These are phyloP conservation scores for Brienomyrus brachyistius DNA, from an alignment of 2,113 vertebrate species.

Conservation along the genomic window DNA sequence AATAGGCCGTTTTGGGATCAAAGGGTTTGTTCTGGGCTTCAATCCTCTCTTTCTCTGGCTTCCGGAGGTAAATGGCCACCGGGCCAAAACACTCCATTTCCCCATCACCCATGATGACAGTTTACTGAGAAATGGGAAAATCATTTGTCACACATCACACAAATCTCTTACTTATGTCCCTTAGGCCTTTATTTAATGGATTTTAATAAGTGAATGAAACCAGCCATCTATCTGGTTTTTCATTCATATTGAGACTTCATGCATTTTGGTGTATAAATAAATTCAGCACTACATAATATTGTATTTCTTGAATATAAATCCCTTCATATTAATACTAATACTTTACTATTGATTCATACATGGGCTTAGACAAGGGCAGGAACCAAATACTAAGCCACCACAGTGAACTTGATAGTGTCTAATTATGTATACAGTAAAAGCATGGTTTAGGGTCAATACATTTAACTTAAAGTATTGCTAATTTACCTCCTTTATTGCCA, in stretches of 20 bases:
- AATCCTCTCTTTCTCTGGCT: no score
- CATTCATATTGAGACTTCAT: background rate
- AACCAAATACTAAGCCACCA: background rate
- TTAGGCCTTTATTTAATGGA: background rate
- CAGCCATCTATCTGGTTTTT: background rate
- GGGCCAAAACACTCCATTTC: no score
- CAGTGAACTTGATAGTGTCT: background rate
- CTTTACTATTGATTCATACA: background rate
- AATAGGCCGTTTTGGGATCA: constrained; percentile 73
- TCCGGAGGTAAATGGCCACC: no score
- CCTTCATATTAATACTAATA: background rate
- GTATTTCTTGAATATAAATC: background rate
- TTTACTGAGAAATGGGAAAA: constrained; percentile 16
- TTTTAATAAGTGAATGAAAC: background rate
- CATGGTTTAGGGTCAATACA: background rate
- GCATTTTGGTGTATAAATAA: background rate
- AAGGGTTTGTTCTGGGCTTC: constrained; percentile 53
- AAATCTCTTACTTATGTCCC: background rate
- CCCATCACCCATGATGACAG: no score
- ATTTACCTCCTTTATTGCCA: background rate
- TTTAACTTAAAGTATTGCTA: background rate
- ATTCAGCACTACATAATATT: background rate
- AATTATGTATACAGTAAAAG: background rate
- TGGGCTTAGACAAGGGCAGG: background rate
- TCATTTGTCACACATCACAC: background rate